phyloP scores from a whole-genome alignment of 2,113 vertebrate species.

The Miniopterus natalensis region DNA sequence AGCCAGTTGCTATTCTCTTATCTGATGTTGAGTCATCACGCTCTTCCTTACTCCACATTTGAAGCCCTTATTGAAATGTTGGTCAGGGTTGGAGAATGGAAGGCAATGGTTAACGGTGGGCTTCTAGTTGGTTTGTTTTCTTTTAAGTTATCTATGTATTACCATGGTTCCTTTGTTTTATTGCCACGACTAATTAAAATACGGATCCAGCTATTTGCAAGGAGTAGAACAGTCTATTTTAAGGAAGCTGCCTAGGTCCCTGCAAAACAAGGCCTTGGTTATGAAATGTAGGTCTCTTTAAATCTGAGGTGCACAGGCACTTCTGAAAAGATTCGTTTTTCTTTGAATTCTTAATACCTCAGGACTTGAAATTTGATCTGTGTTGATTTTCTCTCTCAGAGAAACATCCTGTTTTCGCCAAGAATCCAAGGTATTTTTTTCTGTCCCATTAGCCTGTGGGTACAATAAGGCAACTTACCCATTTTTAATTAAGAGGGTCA shows the following conservation, averaged over 20 bases:
- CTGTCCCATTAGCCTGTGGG: background rate
- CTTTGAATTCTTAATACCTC: slow-evolving; percentile 23
- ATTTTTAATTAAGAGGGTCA: background rate
- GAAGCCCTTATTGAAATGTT: background rate
- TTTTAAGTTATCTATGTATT: background rate
- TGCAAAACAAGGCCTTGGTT: background rate
- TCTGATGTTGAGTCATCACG: background rate
- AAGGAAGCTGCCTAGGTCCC: background rate
- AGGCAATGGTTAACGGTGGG: background rate
- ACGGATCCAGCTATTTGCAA: background rate
- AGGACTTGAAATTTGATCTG: slow-evolving; percentile 2
- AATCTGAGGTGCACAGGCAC: background rate
- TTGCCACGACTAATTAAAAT: background rate
- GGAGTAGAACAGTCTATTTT: background rate
- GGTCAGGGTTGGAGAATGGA: background rate
- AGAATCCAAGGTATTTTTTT: slow-evolving; percentile 49
- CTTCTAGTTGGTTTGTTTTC: background rate
- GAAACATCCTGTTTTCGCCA: slow-evolving; percentile 55
- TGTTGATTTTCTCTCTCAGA: slow-evolving; percentile 36
- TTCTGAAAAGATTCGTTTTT: background rate
- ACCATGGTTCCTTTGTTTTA: background rate
- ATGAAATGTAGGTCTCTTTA: background rate
- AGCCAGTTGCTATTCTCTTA: background rate
- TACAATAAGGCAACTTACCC: slow-evolving; percentile 34
- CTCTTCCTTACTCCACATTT: background rate